These are phyloP conservation scores for rabbit (Oryctolagus cuniculus) DNA, from an alignment of 2,113 vertebrate species.

Conservation along the genomic window DNA sequence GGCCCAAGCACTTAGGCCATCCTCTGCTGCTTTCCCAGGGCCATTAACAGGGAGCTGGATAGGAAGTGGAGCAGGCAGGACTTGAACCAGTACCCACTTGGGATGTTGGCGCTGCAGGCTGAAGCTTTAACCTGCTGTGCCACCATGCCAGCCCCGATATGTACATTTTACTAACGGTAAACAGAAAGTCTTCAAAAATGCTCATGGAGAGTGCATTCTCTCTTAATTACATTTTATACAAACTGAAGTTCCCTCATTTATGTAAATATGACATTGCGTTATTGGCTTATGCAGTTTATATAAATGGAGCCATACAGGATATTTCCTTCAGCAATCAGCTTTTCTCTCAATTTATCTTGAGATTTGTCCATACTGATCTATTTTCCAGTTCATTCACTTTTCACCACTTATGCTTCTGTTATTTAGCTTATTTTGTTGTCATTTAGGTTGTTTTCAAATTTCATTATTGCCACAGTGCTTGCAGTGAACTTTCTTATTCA, in stretches of 20 bases:
- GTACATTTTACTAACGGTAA: neutral
- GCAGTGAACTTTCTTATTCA: slow-evolving; percentile 15
- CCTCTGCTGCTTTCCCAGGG: too few relatives aligned
- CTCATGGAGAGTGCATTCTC: too few relatives aligned
- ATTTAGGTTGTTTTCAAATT: slow-evolving; percentile 11
- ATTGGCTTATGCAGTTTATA: slow-evolving; percentile 26
- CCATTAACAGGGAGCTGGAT: too few relatives aligned
- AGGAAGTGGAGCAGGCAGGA: too few relatives aligned
- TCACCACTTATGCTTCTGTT: neutral
- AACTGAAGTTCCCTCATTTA: too few relatives aligned
- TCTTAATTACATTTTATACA: too few relatives aligned
- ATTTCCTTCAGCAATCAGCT: neutral
- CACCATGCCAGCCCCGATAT: neutral
- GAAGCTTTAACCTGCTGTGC: too few relatives aligned
- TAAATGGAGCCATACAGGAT: neutral
- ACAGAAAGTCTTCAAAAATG: too few relatives aligned
- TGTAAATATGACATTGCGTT: neutral
- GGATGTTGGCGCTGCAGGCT: too few relatives aligned
- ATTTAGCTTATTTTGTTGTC: neutral
- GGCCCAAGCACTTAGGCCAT: too few relatives aligned
- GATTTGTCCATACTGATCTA: neutral
- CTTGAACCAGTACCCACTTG: too few relatives aligned
- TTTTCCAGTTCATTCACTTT: slow-evolving; percentile 28
- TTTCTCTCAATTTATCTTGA: slow-evolving; percentile 31
- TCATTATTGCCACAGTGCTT: neutral